Evolutionary conservation across 2,888 invertebrate species (phyloP).

Genomic region (Dusona sp.): DNA sequence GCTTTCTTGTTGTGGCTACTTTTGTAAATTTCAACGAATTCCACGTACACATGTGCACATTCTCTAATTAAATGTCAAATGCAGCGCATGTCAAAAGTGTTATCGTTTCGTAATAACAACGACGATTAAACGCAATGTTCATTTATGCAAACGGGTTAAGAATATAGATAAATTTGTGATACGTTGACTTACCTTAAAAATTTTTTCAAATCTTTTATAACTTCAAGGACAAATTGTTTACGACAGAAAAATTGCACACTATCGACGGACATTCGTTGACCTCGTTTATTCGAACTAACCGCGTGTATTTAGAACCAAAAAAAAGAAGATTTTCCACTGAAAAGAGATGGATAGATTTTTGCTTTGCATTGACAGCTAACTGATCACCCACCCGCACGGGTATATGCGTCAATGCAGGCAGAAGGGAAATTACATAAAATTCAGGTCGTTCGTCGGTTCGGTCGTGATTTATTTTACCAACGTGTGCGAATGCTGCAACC

Average conservation of each 20-base stretch:
- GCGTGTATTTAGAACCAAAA: neutral
- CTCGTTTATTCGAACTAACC: conserved; percentile 30
- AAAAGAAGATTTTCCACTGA: conserved; percentile 13
- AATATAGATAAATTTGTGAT: conserved; percentile 5
- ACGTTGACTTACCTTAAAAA: conserved; percentile 39
- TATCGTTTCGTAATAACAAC: neutral
- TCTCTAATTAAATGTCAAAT: conserved; percentile 44
- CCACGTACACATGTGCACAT: neutral
- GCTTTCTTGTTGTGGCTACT: conserved; percentile 14
- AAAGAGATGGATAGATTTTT: conserved; percentile 10
- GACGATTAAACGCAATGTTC: neutral
- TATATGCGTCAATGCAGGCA: conserved; percentile 11
- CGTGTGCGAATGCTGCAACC: conserved; percentile 8
- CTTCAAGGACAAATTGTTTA: neutral
- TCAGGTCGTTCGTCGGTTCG: conserved; percentile 62
- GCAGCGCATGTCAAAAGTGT: neutral
- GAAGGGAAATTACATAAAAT: conserved; percentile 42
- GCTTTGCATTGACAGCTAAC: conserved; percentile 20
- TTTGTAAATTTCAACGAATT: conserved; percentile 4
- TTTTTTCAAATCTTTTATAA: neutral
- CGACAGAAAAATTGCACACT: conserved; percentile 6
- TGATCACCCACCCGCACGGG: neutral
- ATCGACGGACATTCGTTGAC: neutral
- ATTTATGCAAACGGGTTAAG: neutral
- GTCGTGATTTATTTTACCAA: conserved; percentile 61